phyloP scores from a whole-genome alignment of 1,140 invertebrate genomes.

The Drosophila pruinosa region DNA sequence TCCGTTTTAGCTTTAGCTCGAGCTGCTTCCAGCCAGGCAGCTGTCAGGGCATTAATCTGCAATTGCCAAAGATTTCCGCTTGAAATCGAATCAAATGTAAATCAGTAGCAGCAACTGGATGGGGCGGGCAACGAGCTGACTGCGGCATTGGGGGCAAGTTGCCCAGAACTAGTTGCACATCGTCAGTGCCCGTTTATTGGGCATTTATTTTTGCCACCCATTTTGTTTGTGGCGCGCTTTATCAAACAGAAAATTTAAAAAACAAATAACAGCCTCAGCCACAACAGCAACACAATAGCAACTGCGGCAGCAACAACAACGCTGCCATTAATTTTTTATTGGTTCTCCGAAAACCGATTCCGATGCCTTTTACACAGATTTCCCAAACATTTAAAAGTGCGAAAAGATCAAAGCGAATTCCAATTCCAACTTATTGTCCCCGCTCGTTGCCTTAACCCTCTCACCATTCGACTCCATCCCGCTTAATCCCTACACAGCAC shows the following conservation, averaged over 20 bases:
- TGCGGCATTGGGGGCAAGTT: conserved; percentile 38
- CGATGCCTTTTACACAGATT: conserved; percentile 76
- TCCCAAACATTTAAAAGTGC: conserved; percentile 81
- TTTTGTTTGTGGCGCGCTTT: conserved; percentile 77
- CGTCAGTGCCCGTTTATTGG: conserved; percentile 27
- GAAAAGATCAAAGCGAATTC: conserved; percentile 79
- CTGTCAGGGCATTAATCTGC: conserved; percentile 79
- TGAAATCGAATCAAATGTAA: conserved; percentile 78
- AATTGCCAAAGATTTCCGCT: conserved; percentile 77
- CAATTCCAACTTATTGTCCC: conserved; percentile 78
- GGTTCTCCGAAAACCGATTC: conserved; percentile 78
- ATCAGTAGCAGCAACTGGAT: conserved; percentile 45
- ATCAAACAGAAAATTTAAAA: conserved; percentile 81
- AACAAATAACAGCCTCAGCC: conserved; percentile 65
- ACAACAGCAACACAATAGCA: conserved; percentile 35
- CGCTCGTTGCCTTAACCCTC: conserved; percentile 6
- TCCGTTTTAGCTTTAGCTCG: conserved; percentile 14
- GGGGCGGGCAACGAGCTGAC: background rate
- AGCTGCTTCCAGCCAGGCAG: conserved; percentile 54
- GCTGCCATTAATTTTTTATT: conserved; percentile 79
- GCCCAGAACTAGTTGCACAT: conserved; percentile 75
- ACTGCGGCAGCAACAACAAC: conserved; percentile 48
- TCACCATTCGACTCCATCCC: background rate
- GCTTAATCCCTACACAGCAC: background rate
- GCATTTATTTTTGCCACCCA: conserved; percentile 70